Conservation (phyloP, 2,888 invertebrate species). For the Geophilus truncorum region DNA sequence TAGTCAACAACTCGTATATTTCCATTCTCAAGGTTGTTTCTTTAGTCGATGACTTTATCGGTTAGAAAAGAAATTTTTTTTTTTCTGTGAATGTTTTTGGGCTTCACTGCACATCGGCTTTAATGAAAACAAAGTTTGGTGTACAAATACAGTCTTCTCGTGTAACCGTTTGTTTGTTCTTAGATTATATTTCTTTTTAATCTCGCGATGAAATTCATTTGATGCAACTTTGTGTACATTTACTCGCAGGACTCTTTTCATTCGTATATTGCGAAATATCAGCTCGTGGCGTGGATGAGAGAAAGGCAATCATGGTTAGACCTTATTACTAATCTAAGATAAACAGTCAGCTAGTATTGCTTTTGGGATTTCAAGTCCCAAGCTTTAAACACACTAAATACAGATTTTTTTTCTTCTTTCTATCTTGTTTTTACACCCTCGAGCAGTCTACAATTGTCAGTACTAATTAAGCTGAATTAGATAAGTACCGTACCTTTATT, state of each 20-base stretch:
- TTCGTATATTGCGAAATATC: not conserved
- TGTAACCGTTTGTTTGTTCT: not conserved
- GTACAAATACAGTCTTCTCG: not conserved
- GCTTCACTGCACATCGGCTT: not conserved
- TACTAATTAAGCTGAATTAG: too few relatives aligned
- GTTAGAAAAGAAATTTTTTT: not conserved
- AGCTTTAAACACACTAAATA: not conserved
- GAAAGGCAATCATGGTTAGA: not conserved
- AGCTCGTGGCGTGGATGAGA: not conserved
- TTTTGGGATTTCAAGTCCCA: conserved; percentile 1
- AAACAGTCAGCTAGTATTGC: not conserved
- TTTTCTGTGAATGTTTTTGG: not conserved
- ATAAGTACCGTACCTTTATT: too few relatives aligned
- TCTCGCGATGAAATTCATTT: not conserved
- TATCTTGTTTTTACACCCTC: not conserved
- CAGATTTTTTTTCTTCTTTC: not conserved
- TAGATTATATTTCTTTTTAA: not conserved
- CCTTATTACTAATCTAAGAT: not conserved
- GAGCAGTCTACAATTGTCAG: too few relatives aligned
- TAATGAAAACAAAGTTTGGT: not conserved
- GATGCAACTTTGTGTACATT: not conserved
- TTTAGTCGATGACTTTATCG: not conserved
- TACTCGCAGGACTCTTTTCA: not conserved
- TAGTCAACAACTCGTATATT: conserved; percentile 16
- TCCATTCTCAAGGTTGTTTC: not conserved